Conservation (phyloP, 2,888 invertebrate species). For the Pinctada fucata region DNA sequence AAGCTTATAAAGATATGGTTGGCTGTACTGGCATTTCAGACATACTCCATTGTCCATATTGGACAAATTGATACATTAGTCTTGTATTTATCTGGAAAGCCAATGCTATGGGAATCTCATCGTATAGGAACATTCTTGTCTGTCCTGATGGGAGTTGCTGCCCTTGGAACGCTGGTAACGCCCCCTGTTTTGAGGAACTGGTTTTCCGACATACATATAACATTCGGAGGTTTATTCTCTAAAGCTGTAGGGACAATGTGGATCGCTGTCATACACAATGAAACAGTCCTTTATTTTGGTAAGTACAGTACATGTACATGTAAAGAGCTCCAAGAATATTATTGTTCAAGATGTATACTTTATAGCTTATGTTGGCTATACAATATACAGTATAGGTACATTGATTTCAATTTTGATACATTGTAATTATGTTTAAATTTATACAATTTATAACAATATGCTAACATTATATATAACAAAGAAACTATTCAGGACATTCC, state of each 20-base stretch:
- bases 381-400: too few species aligned
- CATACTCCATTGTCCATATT: conserved; percentile 74
- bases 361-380: too few species aligned
- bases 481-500: too few species aligned
- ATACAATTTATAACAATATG: too few species aligned
- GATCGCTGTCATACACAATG: conserved; percentile 72
- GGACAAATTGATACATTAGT: conserved; percentile 75
- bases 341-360: too few species aligned
- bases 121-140: conserved; percentile 69
- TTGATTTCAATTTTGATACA: too few species aligned
- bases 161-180: conserved; percentile 64
- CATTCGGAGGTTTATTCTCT: conserved; percentile 71
- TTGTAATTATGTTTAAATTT: too few species aligned
- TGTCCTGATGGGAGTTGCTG: conserved; percentile 69
- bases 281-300: conserved; percentile 71
- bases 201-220: conserved; percentile 67
- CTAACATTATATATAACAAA: too few species aligned
- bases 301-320: conserved; percentile 40
- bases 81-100: conserved; percentile 69
- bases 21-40: conserved; percentile 73
- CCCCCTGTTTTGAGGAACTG: conserved; percentile 65
- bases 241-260: conserved; percentile 74
- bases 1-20: conserved; percentile 73
- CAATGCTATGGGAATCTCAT: conserved; percentile 62
- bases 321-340: too few species aligned